A percentile compares a stretch with the other conserved stretches of the same genome.
Conservation (phyloP, 2,888 invertebrate species). For the Cosmia pyralina region DNA sequence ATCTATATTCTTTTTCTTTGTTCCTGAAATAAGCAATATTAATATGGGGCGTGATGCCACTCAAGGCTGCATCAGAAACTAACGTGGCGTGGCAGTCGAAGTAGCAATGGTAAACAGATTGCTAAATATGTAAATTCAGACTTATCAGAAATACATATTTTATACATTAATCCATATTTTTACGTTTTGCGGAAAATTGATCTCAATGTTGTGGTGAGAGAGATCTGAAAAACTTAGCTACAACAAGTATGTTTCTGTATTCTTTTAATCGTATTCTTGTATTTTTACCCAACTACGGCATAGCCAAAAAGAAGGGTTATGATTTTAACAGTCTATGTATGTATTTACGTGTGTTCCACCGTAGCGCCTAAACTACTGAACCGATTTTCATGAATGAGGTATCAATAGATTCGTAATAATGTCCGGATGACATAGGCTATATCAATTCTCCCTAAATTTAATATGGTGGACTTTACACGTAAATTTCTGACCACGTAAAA, state of each 20-base stretch:
- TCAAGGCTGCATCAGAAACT: slow-evolving; percentile 20
- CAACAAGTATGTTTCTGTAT: background rate
- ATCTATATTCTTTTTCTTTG: background rate
- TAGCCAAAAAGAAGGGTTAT: no score
- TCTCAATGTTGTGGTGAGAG: slow-evolving; percentile 19
- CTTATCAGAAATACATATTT: slow-evolving; percentile 16
- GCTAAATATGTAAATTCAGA: slow-evolving; percentile 23
- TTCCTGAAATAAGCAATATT: slow-evolving; percentile 1
- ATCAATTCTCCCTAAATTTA: no score
- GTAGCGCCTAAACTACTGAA: no score
- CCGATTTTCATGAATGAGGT: no score
- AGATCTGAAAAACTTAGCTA: background rate
- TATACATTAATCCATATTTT: slow-evolving; percentile 25
- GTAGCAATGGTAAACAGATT: slow-evolving; percentile 23
- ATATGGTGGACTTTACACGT: no score
- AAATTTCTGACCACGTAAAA: no score
- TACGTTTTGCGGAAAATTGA: slow-evolving; percentile 27
- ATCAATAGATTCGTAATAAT: no score
- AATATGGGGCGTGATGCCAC: background rate
- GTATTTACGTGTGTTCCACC: no score
- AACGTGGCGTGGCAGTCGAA: slow-evolving; percentile 13
- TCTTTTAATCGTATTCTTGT: background rate
- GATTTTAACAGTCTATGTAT: no score
- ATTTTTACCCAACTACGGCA: no score
- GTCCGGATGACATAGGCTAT: no score